These are phyloP conservation scores for Lepidocolaptes lacrymiger DNA, from an alignment of 2,797 vertebrate genomes.

Conservation along the genomic window DNA sequence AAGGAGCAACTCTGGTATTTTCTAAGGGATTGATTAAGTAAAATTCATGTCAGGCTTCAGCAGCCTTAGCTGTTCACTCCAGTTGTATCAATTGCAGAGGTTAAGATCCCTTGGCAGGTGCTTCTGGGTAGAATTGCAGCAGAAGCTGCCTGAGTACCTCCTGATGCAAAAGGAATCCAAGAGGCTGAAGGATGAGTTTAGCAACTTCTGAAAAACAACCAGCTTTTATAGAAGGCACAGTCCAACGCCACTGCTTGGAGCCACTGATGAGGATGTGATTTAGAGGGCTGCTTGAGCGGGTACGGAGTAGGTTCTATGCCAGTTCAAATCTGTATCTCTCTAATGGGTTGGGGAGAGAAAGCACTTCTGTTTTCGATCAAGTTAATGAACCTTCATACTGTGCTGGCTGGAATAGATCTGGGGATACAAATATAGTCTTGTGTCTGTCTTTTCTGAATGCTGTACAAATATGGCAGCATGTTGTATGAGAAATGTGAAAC, in stretches of 20 bases:
- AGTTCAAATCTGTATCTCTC: background rate
- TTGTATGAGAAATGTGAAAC: background rate
- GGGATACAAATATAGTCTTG: background rate
- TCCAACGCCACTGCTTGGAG: background rate
- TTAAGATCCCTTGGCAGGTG: background rate
- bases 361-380: background rate
- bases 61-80: background rate
- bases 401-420: background rate
- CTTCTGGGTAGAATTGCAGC: background rate
- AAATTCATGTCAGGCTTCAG: background rate
- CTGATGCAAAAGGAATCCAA: background rate
- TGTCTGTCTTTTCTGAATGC: background rate
- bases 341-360: background rate
- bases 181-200: background rate
- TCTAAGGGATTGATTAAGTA: background rate
- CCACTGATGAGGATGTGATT: background rate
- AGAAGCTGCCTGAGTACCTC: background rate
- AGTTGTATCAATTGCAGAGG: fast-evolving
- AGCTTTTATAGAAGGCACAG: background rate
- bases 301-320: background rate
- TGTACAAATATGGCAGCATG: background rate
- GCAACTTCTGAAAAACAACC: background rate
- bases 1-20: background rate
- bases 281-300: background rate
- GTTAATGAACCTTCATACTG: background rate